A percentile compares a stretch with the other conserved stretches of the same genome.
These are phyloP conservation scores for Sitta europaea DNA, from an alignment of 2,113 vertebrate genomes.

Conservation along the genomic window DNA sequence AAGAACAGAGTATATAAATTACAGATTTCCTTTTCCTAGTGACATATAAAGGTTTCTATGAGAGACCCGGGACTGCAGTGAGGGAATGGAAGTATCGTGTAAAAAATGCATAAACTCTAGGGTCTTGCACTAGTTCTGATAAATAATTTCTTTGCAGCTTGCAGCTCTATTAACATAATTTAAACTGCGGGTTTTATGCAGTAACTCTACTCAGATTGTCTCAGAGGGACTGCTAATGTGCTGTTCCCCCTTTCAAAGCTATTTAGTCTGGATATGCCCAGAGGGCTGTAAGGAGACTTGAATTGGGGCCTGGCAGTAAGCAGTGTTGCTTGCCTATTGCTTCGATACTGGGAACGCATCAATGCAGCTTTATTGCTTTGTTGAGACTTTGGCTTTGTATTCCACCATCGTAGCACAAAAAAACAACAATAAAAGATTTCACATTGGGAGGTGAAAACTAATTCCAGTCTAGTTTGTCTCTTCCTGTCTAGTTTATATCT, in stretches of 20 bases:
- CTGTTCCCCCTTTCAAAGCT: constrained; percentile 12
- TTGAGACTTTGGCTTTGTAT: constrained; percentile 13
- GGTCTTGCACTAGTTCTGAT: constrained; percentile 46
- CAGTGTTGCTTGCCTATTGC: background rate
- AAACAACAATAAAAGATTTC: constrained; percentile 32
- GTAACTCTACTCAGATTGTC: constrained; percentile 3
- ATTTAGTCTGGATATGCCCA: constrained; percentile 8
- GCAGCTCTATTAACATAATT: constrained; percentile 58
- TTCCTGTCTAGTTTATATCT: background rate
- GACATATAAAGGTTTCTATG: background rate
- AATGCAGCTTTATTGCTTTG: background rate
- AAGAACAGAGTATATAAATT: background rate
- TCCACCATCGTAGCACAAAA: background rate
- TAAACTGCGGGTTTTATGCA: background rate
- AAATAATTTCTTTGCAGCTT: constrained; percentile 61
- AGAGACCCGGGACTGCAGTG: background rate
- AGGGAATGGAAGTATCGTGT: background rate
- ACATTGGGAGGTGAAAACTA: constrained; percentile 24
- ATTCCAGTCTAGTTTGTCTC: background rate
- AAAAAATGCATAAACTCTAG: constrained; percentile 41
- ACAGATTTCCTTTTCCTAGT: background rate
- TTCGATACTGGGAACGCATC: background rate
- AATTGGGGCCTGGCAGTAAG: background rate
- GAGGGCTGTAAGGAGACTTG: background rate
- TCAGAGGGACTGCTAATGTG: constrained; percentile 26